A percentile compares a stretch with the other conserved stretches of the same genome.
phyloP scores from a whole-genome alignment of 2,888 invertebrate genomes.

The Petrolisthes manimaculis region DNA sequence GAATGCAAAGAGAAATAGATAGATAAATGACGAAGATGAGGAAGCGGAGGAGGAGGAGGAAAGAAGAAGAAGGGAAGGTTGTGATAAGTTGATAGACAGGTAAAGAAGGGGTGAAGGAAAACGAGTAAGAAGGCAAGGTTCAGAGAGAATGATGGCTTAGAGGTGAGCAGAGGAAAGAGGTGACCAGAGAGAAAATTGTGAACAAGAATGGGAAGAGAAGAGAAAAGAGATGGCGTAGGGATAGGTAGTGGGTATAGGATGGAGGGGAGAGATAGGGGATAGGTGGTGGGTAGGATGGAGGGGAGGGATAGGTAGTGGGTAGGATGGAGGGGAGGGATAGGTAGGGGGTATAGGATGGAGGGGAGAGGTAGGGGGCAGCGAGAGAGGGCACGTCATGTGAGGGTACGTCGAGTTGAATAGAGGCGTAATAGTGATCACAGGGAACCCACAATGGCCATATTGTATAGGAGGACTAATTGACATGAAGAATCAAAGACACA shows the following conservation, averaged over 20 bases:
- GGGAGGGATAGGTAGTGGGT: neutral
- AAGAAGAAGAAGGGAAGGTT: too few relatives aligned
- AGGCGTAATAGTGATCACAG: slow-evolving; percentile 18
- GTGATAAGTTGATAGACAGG: too few relatives aligned
- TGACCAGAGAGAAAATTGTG: neutral
- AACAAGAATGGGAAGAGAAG: neutral
- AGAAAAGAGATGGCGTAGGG: neutral
- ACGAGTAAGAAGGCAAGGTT: neutral
- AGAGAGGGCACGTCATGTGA: neutral
- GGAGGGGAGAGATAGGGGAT: neutral
- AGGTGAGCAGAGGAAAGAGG: neutral
- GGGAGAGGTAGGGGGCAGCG: neutral
- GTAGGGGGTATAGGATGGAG: neutral
- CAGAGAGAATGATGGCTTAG: too few relatives aligned
- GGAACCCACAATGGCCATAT: slow-evolving; percentile 8
- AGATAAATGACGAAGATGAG: neutral
- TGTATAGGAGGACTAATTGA: slow-evolving; percentile 12
- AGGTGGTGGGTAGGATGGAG: neutral
- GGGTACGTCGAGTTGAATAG: neutral
- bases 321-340: neutral
- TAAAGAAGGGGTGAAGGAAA: neutral
- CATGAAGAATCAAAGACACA: slow-evolving; percentile 18
- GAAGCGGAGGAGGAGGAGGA: neutral
- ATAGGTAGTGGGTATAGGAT: neutral
- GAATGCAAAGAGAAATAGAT: too few relatives aligned